Evolutionary conservation across 1,140 invertebrate genomes (phyloP).

Genomic region (Magallana gigas): DNA sequence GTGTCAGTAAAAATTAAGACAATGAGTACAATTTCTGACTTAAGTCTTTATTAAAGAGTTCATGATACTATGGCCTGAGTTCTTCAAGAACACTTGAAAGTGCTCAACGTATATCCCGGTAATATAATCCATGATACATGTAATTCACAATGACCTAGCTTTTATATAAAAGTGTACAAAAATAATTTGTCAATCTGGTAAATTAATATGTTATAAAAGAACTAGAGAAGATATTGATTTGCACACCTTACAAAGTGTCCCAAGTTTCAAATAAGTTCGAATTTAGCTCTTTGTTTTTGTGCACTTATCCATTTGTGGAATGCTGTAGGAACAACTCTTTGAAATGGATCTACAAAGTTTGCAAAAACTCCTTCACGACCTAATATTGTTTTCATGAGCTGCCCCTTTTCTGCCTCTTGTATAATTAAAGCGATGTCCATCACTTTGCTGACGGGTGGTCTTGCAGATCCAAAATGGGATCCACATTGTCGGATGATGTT

Average conservation of each 20-base stretch:
- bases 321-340: conserved; percentile 11
- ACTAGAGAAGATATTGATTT: too few relatives aligned
- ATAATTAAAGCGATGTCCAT: conserved; percentile 28
- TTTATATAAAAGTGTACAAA: neutral
- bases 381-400: conserved; percentile 10
- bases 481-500: conserved; percentile 25
- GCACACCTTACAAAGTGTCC: neutral
- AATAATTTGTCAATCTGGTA: neutral
- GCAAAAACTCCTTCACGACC: neutral
- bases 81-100: neutral
- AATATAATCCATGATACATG: neutral
- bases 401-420: neutral
- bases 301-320: conserved; percentile 33
- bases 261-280: conserved; percentile 28
- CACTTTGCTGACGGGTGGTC: neutral
- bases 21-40: neutral
- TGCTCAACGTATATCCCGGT: too few relatives aligned
- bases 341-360: neutral
- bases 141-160: neutral
- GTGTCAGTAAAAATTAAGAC: neutral
- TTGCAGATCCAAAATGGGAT: neutral
- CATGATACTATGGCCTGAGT: neutral
- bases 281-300: conserved; percentile 12
- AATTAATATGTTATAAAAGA: neutral
- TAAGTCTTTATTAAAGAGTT: neutral